Percentiles rank a stretch among this genome's conserved stretches.
phyloP scores from a whole-genome alignment of 2,888 invertebrate genomes.

The Drosophila yooni region DNA sequence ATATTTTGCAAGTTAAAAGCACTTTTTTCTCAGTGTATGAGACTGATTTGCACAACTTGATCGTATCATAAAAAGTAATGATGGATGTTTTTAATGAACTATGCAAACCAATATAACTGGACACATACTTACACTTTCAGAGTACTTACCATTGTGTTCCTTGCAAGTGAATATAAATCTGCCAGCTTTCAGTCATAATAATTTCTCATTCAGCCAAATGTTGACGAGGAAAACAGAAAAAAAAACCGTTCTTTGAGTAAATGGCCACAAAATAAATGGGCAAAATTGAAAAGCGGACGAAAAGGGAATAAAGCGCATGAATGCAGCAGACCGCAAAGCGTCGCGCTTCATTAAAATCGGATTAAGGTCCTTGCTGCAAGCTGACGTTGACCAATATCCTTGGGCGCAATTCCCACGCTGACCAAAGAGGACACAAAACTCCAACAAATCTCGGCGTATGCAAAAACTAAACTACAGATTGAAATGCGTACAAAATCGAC shows the following conservation, averaged over 20 bases:
- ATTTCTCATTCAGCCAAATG: not conserved
- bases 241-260: conserved; percentile 12
- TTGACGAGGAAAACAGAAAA: conserved; percentile 21
- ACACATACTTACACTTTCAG: not conserved
- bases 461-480: conserved; percentile 60
- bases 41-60: not conserved
- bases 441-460: conserved; percentile 59
- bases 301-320: conserved; percentile 32
- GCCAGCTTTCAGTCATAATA: not conserved
- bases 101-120: not conserved
- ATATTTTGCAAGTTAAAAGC: not conserved
- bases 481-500: conserved; percentile 69
- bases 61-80: not conserved
- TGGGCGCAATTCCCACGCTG: conserved; percentile 79
- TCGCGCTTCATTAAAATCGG: conserved; percentile 85
- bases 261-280: conserved; percentile 35
- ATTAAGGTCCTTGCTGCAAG: conserved; percentile 72
- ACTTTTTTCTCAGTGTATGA: not conserved
- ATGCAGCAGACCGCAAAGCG: conserved; percentile 82
- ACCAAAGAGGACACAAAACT: conserved; percentile 46
- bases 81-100: not conserved
- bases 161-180: not conserved
- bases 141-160: too few relatives aligned
- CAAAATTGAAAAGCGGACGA: conserved; percentile 24
- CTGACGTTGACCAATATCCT: conserved; percentile 63